phyloP scores from a whole-genome alignment of 2,888 invertebrate genomes.

The Lasioglossum lativentre region DNA sequence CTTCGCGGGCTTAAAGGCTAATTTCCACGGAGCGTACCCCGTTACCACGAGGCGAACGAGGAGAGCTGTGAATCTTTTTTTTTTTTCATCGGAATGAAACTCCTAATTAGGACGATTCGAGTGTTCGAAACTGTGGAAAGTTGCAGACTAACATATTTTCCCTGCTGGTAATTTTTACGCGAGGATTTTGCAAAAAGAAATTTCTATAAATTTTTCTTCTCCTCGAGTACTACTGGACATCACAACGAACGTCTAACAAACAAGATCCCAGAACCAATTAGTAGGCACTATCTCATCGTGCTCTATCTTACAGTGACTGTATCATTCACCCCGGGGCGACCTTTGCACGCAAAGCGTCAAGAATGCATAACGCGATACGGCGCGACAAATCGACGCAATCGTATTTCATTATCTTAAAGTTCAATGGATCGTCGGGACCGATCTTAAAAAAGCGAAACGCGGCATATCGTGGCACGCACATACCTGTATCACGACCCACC shows the following conservation, averaged over 20 bases:
- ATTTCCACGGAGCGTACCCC: neutral
- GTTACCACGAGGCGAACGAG: too few relatives aligned
- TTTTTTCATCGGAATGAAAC: neutral
- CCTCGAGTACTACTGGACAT: too few relatives aligned
- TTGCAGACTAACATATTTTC: too few relatives aligned
- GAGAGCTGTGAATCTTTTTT: too few relatives aligned
- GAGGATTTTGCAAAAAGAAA: too few relatives aligned
- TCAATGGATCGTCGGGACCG: neutral
- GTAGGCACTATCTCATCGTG: neutral
- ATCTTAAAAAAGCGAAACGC: neutral
- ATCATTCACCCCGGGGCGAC: neutral
- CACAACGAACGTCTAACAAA: neutral
- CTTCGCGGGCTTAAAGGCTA: neutral
- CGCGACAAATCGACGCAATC: neutral
- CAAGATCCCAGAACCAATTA: neutral
- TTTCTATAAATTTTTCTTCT: too few relatives aligned
- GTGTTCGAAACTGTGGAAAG: too few relatives aligned
- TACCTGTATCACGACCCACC: neutral
- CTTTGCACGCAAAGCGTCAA: neutral
- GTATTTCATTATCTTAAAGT: conserved; percentile 7
- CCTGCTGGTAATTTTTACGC: too few relatives aligned
- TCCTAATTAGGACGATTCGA: too few relatives aligned
- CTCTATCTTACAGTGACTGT: neutral
- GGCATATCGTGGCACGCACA: neutral
- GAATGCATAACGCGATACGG: neutral